phyloP scores from a whole-genome alignment of 2,113 vertebrate species.

The Neofelis nebulosa region DNA sequence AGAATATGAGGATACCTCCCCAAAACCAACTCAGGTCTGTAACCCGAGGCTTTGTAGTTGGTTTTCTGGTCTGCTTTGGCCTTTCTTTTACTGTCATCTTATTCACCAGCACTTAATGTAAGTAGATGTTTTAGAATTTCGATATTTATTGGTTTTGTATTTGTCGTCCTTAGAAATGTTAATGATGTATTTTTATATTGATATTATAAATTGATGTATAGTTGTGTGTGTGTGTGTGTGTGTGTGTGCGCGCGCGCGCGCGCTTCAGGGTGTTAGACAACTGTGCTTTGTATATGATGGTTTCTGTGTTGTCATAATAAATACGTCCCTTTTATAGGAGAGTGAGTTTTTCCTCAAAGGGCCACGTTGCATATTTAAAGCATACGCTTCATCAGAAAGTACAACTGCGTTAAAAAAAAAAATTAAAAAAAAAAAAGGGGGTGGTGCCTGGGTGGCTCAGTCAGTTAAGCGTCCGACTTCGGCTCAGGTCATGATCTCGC shows the following conservation, averaged over 20 bases:
- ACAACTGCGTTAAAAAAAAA: neutral
- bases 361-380: constrained; percentile 27
- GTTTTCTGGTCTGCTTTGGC: constrained; percentile 36
- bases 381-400: neutral
- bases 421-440: no score
- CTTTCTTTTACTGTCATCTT: constrained; percentile 62
- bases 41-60: constrained; percentile 53
- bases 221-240: constrained; percentile 25
- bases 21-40: neutral
- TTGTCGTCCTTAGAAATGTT: constrained; percentile 73
- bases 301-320: constrained; percentile 75
- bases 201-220: constrained; percentile 76
- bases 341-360: constrained; percentile 45
- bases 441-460: no score
- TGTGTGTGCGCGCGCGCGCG: neutral
- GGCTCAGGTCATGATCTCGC: no score
- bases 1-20: constrained; percentile 3
- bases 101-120: constrained; percentile 73
- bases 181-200: constrained; percentile 81
- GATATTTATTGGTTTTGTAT: constrained; percentile 79
- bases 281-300: constrained; percentile 59
- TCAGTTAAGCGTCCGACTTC: no score
- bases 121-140: constrained; percentile 73
- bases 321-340: constrained; percentile 62
- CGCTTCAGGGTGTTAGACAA: constrained; percentile 64